phyloP scores from a whole-genome alignment of 2,888 invertebrate genomes.

The Sinentomon sp. region DNA sequence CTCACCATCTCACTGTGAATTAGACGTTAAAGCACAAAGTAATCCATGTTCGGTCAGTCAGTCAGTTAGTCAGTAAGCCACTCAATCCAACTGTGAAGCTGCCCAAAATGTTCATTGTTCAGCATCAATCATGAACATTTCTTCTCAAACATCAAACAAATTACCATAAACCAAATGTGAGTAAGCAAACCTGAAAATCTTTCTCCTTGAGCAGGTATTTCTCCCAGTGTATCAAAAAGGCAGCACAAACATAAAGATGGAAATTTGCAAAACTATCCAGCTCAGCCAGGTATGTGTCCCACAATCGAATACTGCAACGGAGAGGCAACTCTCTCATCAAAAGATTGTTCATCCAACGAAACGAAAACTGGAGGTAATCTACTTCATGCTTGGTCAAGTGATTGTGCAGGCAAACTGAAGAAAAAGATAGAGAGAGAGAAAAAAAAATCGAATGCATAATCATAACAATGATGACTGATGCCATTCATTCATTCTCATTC shows the following conservation, averaged over 20 bases:
- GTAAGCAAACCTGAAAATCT: constrained; percentile 58
- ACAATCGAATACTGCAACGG: constrained; percentile 80
- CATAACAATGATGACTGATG: too few species aligned
- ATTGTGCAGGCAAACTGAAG: constrained; percentile 47
- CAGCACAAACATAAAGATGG: constrained; percentile 97
- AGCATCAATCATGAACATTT: background rate
- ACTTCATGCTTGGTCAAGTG: constrained; percentile 80
- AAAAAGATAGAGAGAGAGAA: constrained; percentile 8
- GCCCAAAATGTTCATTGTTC: background rate
- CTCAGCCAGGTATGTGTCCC: constrained; percentile 96
- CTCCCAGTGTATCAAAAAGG: constrained; percentile 83
- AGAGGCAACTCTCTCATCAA: constrained; percentile 89
- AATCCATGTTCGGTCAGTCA: background rate
- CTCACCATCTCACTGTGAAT: too few species aligned
- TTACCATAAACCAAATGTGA: background rate
- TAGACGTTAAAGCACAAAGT: background rate
- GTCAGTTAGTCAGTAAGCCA: background rate
- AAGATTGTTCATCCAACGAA: constrained; percentile 99
- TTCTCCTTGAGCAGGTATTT: constrained; percentile 59
- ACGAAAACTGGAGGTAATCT: constrained; percentile 95
- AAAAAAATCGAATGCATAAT: background rate
- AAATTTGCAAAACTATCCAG: constrained; percentile 88
- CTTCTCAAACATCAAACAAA: background rate
- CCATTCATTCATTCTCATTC: too few species aligned
- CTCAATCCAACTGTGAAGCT: background rate